Evolutionary conservation across 2,113 vertebrate genomes (phyloP), one percentile per base, ranked within the genome.

Genomic region (Sarotherodon lohbergeri): DNA sequence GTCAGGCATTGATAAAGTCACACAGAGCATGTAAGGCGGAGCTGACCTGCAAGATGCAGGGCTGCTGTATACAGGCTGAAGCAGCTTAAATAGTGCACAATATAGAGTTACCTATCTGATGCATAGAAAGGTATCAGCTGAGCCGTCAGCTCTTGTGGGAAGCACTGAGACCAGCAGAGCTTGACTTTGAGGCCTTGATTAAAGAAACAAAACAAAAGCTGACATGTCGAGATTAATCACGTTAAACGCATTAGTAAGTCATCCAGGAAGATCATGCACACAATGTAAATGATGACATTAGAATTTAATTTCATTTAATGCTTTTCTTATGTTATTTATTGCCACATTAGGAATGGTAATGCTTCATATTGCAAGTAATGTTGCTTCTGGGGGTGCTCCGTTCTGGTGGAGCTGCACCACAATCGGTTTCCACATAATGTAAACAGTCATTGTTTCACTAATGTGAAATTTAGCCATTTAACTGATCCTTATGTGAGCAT

Each of bases 281-380:
- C 71, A 50, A 50, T 50, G 71, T 32, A 78, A 78, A 78, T 32
- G 71, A 50, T 32, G 43, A 29, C 43, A 32, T 76, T 76, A 29
- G 71, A 50, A 48, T 50, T 32, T 7, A 6, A 73, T 17, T 73
- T 50, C 24, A 50, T 76, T 48, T 32, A 76, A 50, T 76, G 71
- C 16, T 50, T 76, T 78, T 76, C 43, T 50, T 76, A 76, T 32
- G 71, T 78, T 19, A 78, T 78, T 50, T 78, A 78, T 78, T 50
- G 71, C 43, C 71, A 8, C 43, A 78, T 78, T 78, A 78, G 71
- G 0, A n/a, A 78, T 32, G 9, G 10, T 78, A 50, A 78, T 32
- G 71, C 71, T 78, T 78, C 71, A n/a, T 3, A 78, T 50, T 76
- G 43, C 10, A 76, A 32, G 10, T 78, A 50, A 50, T 78, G 71